A percentile compares a stretch with the other conserved stretches of the same genome.
These are phyloP conservation scores for Sitta carolinensis DNA, from an alignment of 2,797 vertebrate species.

Conservation along the genomic window DNA sequence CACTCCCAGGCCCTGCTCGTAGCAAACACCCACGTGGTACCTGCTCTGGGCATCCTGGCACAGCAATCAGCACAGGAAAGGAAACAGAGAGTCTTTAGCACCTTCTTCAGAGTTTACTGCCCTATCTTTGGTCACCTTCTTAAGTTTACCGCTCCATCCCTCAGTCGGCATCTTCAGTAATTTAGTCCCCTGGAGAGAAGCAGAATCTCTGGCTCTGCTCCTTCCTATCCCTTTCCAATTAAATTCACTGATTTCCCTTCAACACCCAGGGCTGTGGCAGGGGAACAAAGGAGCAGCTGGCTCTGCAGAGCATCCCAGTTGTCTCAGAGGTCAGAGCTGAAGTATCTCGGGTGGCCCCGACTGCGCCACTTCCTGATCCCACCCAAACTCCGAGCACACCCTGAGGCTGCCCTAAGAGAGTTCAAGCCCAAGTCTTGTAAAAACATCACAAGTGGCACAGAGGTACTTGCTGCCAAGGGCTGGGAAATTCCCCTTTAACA, in stretches of 20 bases:
- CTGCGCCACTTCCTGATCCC: conserved; percentile 17
- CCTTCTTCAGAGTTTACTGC: neutral
- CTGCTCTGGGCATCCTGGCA: conserved; percentile 85
- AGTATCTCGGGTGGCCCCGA: neutral
- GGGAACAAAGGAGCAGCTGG: neutral
- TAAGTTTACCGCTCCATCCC: neutral
- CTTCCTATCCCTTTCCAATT: neutral
- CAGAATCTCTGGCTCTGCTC: neutral
- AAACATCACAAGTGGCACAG: neutral
- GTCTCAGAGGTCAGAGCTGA: neutral
- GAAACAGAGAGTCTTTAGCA: neutral
- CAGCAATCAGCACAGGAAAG: neutral
- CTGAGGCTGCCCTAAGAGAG: neutral
- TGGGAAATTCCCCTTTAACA: neutral
- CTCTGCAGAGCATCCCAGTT: neutral
- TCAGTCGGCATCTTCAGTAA: neutral
- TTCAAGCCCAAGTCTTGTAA: neutral
- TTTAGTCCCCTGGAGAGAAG: neutral
- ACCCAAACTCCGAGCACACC: neutral
- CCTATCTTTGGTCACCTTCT: neutral
- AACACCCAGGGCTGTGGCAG: neutral
- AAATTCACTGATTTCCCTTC: neutral
- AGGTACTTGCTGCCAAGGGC: neutral
- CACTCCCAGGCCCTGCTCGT: conserved; percentile 87
- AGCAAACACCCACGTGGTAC: conserved; percentile 88